Evolutionary conservation across 1,140 invertebrate species (phyloP), one percentile per base, ranked within the genome.

Genomic region (Drosophila murphyi): DNA sequence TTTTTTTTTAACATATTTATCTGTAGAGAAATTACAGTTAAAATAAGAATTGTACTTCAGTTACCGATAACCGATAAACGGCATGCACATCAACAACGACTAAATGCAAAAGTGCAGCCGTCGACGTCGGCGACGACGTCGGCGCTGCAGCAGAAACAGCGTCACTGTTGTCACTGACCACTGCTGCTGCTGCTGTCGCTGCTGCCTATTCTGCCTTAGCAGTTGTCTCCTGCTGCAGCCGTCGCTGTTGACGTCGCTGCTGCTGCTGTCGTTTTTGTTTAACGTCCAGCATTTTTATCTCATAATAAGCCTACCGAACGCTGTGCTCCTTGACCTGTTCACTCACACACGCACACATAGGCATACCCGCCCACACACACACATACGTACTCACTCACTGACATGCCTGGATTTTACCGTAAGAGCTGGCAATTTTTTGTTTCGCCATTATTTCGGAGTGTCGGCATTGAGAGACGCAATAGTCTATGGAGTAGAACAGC

Each of bases 401-500:
- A 73, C 45, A 59, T 64, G 55, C 32, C 68, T 20, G 51, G 69
- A 71, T 54, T 71, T 57, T 62, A 48, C 57, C 51, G 68, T 35
- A 62, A 62, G 69, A 57, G 76, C 69, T 72, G 82, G 48, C 74
- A 72, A 75, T 82, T 90, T 91, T 91, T 91, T 77, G 80, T 74
- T 72, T 79, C 72, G 64, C 20, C 20, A 87, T 87, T 91, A 90
- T 91, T 90, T 80, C 71, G 61, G 20, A 20, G 20, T 20, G 20
- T 56, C 73, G 71, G 80, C 75, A 81, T 76, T 85, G 71, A 68
- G 67, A 79, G 76, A 79, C 74, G 85, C 64, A 75, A 75, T 89
- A 89, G 88, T 88, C 85, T 72, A 88, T 88, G 85, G 72, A 88
- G 86, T 89, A 89, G 86, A 72, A 80, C 86, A 88, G 78, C 75